Percentiles rank a stretch among this genome's conserved stretches.
phyloP scores from a whole-genome alignment of 2,888 invertebrate genomes.

The Boloria euphrosyne region DNA sequence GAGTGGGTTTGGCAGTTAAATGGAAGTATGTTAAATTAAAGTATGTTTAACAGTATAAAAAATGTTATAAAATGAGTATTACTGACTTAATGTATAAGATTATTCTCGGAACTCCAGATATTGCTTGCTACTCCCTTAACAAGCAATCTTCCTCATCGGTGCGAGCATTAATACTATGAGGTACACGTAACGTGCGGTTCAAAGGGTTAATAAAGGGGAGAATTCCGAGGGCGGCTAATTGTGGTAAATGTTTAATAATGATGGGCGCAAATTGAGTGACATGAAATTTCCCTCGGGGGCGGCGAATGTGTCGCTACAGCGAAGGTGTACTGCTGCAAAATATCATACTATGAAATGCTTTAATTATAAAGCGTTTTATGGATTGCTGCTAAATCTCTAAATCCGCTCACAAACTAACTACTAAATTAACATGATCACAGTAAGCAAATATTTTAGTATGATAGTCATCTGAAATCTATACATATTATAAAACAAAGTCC shows the following conservation, averaged over 20 bases:
- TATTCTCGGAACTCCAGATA: no score
- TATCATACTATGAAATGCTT: background rate
- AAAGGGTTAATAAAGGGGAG: slow-evolving; percentile 5
- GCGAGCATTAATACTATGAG: slow-evolving; percentile 1
- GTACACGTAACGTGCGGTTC: slow-evolving; percentile 10
- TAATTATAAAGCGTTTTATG: background rate
- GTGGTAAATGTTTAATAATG: slow-evolving; percentile 11
- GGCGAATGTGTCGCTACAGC: background rate
- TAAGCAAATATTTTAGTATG: no score
- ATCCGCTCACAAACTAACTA: no score
- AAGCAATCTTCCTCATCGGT: background rate
- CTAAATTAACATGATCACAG: no score
- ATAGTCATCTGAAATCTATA: no score
- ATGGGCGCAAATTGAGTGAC: slow-evolving; percentile 14
- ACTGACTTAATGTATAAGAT: no score
- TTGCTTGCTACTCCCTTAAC: background rate
- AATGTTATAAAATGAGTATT: no score
- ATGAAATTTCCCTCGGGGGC: slow-evolving; percentile 14
- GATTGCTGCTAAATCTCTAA: no score
- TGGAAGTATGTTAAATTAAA: no score
- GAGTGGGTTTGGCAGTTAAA: no score
- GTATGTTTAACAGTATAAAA: no score
- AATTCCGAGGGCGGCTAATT: slow-evolving; percentile 10
- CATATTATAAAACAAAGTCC: no score
- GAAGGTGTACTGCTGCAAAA: background rate